A percentile compares a stretch with the other conserved stretches of the same genome.
These are phyloP conservation scores for Camponotus floridanus DNA, from an alignment of 1,140 invertebrate genomes.

Conservation along the genomic window DNA sequence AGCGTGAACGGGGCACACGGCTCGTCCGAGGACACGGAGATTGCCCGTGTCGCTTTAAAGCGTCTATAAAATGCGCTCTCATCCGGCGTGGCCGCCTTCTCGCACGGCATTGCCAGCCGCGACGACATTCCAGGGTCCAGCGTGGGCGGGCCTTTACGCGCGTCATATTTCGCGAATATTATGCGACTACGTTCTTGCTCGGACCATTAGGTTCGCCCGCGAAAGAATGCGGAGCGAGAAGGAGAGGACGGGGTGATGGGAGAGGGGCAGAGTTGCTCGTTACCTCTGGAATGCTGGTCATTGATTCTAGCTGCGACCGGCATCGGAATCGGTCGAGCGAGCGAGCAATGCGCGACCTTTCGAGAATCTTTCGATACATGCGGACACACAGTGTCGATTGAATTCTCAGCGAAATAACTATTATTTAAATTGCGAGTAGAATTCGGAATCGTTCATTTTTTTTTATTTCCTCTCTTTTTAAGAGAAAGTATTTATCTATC, in stretches of 20 bases:
- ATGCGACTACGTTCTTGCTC: constrained; percentile 65
- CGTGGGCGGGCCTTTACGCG: constrained; percentile 67
- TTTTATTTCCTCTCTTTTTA: too few species aligned
- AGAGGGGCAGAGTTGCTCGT: constrained; percentile 65
- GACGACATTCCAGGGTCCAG: constrained; percentile 63
- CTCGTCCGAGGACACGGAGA: constrained; percentile 13
- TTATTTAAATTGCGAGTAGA: background rate
- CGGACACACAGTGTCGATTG: background rate
- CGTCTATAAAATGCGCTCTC: constrained; percentile 60
- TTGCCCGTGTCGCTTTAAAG: constrained; percentile 19
- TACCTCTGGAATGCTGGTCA: constrained; percentile 69
- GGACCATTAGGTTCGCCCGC: constrained; percentile 49
- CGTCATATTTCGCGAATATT: constrained; percentile 70
- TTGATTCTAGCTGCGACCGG: constrained; percentile 64
- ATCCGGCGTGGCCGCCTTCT: constrained; percentile 39
- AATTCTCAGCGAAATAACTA: background rate
- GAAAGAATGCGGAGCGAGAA: constrained; percentile 58
- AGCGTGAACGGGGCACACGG: constrained; percentile 10
- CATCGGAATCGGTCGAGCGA: constrained; percentile 52
- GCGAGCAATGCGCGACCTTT: constrained; percentile 43
- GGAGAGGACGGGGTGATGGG: constrained; percentile 31
- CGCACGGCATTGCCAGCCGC: constrained; percentile 17
- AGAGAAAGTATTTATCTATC: background rate
- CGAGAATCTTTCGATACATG: constrained; percentile 38
- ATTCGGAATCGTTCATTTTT: background rate